A percentile compares a stretch with the other conserved stretches of the same genome.
phyloP scores from a whole-genome alignment of 2,113 vertebrate species.

The Forbesichthys papilliferus region DNA sequence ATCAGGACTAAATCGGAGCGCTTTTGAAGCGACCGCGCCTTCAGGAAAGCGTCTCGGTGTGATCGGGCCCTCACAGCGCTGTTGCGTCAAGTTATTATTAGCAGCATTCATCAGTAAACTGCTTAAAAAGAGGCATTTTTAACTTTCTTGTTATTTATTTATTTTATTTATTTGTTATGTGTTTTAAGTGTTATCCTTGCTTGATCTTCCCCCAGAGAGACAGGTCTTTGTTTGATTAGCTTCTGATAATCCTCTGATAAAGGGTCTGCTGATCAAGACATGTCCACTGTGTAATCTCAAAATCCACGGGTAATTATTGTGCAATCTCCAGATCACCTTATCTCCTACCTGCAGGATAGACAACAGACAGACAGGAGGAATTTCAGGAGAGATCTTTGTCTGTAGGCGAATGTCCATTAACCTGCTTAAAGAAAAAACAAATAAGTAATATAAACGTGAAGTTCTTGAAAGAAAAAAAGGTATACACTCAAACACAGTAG shows the following conservation, averaged over 20 bases:
- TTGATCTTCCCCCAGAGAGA: constrained; percentile 34
- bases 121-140: background rate
- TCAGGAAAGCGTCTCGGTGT: too few species aligned
- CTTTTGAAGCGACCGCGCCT: too few species aligned
- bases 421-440: too few species aligned
- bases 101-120: too few species aligned
- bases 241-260: constrained; percentile 62
- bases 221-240: constrained; percentile 50
- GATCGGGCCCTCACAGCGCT: too few species aligned
- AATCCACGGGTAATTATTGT: constrained; percentile 69
- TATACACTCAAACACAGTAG: too few species aligned
- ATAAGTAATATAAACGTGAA: too few species aligned
- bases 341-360: constrained; percentile 47
- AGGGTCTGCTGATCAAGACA: constrained; percentile 59
- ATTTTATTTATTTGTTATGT: background rate
- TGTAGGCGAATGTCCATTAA: too few species aligned
- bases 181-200: background rate
- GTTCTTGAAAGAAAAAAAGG: too few species aligned
- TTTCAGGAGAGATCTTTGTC: background rate
- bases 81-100: too few species aligned
- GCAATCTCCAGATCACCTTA: constrained; percentile 69
- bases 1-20: too few species aligned
- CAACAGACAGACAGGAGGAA: constrained; percentile 19
- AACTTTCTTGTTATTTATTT: background rate
- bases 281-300: constrained; percentile 58